Percentiles rank a stretch among this genome's conserved stretches.
These are phyloP conservation scores for Dinocampus coccinellae DNA, from an alignment of 2,888 invertebrate species.

Conservation along the genomic window DNA sequence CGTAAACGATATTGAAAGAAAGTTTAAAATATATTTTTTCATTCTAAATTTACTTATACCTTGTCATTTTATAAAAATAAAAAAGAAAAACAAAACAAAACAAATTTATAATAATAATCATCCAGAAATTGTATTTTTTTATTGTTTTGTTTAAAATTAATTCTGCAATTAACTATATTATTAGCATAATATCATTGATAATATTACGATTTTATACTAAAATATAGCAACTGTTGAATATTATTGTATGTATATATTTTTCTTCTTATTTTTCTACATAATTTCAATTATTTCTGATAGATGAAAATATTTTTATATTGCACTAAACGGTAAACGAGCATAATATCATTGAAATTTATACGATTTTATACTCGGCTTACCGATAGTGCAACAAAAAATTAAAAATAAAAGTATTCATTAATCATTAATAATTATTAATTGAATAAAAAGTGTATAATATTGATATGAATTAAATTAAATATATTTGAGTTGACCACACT, in stretches of 20 bases:
- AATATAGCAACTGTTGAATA: constrained; percentile 57
- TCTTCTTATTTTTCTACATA: background rate
- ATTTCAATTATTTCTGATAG: background rate
- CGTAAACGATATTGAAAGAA: background rate
- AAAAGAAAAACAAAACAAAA: too few relatives aligned
- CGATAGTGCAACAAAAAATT: constrained; percentile 52
- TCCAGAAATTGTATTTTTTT: too few relatives aligned
- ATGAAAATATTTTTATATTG: constrained; percentile 41
- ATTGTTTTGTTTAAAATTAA: too few relatives aligned
- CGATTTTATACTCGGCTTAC: constrained; percentile 64
- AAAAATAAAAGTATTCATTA: too few relatives aligned
- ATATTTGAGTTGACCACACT: background rate
- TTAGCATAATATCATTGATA: constrained; percentile 60
- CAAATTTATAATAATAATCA: too few relatives aligned
- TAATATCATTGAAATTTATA: constrained; percentile 54
- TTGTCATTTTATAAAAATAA: too few relatives aligned
- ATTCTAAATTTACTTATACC: background rate
- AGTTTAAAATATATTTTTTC: background rate
- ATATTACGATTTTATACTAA: constrained; percentile 57
- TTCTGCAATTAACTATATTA: constrained; percentile 56
- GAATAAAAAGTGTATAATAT: background rate
- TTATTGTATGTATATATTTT: background rate
- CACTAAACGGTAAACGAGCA: constrained; percentile 59
- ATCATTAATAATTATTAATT: background rate
- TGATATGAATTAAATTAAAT: background rate